Evolutionary conservation across 1,140 invertebrate species (phyloP).

Genomic region (Trissolcus basalis): DNA sequence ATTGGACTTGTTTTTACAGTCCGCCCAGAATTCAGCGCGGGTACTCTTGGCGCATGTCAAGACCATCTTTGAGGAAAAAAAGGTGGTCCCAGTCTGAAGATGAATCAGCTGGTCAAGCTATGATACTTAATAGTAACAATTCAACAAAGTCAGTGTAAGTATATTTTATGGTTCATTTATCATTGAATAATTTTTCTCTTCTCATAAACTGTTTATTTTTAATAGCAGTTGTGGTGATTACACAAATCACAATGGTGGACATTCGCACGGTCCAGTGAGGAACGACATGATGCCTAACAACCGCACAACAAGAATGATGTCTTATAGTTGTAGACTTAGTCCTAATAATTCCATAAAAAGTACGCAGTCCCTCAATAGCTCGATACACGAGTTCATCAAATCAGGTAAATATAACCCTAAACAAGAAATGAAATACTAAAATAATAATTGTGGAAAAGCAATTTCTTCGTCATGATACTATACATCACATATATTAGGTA

Average conservation of each 20-base stretch:
- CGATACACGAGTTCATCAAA: slow-evolving; percentile 68
- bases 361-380: slow-evolving; percentile 67
- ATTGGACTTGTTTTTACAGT: slow-evolving; percentile 31
- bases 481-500: too few species aligned
- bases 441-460: too few species aligned
- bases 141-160: slow-evolving; percentile 69
- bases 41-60: slow-evolving; percentile 83
- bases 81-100: slow-evolving; percentile 74
- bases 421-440: too few species aligned
- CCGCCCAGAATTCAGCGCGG: slow-evolving; percentile 79
- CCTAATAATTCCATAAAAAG: slow-evolving; percentile 83
- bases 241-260: slow-evolving; percentile 83
- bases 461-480: too few species aligned
- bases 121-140: slow-evolving; percentile 80
- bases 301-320: slow-evolving; percentile 69
- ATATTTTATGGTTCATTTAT: not conserved
- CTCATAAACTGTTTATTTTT: not conserved
- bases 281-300: slow-evolving; percentile 81
- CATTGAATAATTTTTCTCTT: too few species aligned
- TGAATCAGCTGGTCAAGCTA: slow-evolving; percentile 70
- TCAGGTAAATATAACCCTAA: slow-evolving; percentile 62
- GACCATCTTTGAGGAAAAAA: slow-evolving; percentile 81
- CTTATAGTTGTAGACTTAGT: slow-evolving; percentile 79
- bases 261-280: slow-evolving; percentile 76
- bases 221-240: slow-evolving; percentile 79